These are phyloP conservation scores for Clarias magur DNA, from an alignment of 2,113 vertebrate genomes.

Conservation along the genomic window DNA sequence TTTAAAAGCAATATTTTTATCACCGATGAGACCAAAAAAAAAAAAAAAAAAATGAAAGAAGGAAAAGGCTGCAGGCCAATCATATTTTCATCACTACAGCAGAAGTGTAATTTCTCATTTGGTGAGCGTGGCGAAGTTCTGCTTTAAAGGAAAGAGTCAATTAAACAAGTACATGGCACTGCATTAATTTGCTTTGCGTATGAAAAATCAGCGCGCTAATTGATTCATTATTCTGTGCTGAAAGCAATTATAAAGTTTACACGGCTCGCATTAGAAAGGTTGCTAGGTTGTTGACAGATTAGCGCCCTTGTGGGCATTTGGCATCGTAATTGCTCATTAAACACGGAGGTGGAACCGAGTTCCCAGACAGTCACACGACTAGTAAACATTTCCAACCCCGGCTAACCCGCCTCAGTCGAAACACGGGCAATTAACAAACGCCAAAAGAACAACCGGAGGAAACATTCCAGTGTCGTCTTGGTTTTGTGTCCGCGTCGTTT, in stretches of 20 bases:
- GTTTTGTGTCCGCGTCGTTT: neutral
- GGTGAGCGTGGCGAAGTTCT: neutral
- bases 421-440: conserved; percentile 31
- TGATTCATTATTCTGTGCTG: conserved; percentile 56
- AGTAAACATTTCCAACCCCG: conserved; percentile 20
- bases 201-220: conserved; percentile 52
- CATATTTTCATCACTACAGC: neutral
- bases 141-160: conserved; percentile 38
- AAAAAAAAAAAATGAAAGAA: too few relatives aligned
- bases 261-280: conserved; percentile 56
- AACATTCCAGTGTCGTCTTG: neutral
- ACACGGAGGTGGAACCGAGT: conserved; percentile 50
- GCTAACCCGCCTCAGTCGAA: neutral
- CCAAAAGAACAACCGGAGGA: conserved; percentile 4
- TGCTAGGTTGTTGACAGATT: conserved; percentile 57
- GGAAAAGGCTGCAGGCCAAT: neutral
- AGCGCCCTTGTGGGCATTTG: conserved; percentile 54
- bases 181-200: conserved; percentile 47
- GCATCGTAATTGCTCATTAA: conserved; percentile 59
- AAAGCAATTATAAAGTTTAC: conserved; percentile 62
- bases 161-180: conserved; percentile 45
- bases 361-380: conserved; percentile 38
- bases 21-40: neutral
- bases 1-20: conserved; percentile 36
- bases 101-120: neutral